These are phyloP conservation scores for Scolopax rusticola DNA, from an alignment of 2,797 vertebrate genomes.

Conservation along the genomic window DNA sequence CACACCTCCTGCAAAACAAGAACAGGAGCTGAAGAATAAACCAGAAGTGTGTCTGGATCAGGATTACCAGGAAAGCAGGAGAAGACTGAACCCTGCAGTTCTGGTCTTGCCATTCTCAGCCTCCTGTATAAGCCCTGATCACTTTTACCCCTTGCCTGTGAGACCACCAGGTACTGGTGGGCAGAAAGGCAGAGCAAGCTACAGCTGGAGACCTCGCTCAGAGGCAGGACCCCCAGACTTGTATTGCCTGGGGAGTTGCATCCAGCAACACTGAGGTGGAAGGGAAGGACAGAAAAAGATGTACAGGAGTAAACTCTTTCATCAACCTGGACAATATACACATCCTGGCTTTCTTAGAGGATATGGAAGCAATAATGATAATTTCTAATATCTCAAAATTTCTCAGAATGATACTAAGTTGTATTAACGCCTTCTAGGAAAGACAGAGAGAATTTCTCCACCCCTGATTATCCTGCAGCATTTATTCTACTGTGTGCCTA, in stretches of 20 bases:
- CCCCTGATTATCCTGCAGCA: not conserved
- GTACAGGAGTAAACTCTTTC: not conserved
- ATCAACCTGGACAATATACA: not conserved
- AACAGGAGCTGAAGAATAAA: not conserved
- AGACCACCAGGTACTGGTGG: accelerated
- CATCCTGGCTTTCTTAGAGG: not conserved
- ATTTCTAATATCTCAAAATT: not conserved
- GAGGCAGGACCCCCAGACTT: not conserved
- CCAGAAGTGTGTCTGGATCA: not conserved
- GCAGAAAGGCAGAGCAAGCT: not conserved
- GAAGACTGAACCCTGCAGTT: not conserved
- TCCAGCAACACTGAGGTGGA: not conserved
- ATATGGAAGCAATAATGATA: not conserved
- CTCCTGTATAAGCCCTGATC: accelerated
- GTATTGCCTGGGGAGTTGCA: not conserved
- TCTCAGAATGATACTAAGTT: not conserved
- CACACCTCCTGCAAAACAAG: accelerated
- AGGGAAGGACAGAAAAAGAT: not conserved
- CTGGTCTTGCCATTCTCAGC: not conserved
- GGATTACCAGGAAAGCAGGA: not conserved
- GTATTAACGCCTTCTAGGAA: not conserved
- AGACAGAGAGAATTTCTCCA: not conserved
- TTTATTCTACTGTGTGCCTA: not conserved
- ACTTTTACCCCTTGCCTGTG: not conserved
- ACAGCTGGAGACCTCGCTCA: not conserved